Base-by-base conservation (phyloP, 2,888 invertebrate species). In the Orchesella flavescens region DNA sequence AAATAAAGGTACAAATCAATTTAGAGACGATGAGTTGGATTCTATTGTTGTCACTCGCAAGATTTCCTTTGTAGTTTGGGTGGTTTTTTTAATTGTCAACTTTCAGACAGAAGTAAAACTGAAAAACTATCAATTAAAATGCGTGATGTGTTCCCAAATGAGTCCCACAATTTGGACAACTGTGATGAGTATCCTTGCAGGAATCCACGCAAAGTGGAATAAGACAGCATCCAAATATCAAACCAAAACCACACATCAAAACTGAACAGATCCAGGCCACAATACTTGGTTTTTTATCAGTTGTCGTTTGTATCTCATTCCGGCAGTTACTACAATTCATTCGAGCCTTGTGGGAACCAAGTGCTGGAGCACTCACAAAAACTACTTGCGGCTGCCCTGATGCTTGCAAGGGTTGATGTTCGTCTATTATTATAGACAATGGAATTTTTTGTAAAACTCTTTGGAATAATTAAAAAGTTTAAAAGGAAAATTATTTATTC, bases 111-210 rank as follows among this genome's bases (percentile, higher is more conserved):
- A 34, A 34, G 7, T 34, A 34, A 4, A 34, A 34, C 34, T 34
- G 34, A 34, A 7, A 34, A 34, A 34, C 2, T 7, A 34, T 7
- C 34, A n/a, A 46, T 17, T 53, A 17, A 53, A 59, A 59, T 2
- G 59, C 59, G 4, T 3, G 12, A 59, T 34, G 65, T 17, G 34
- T 43, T 46, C 66, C 66, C 46, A 66, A 17, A 46, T 46, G 7
- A 1, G 66, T 19, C 9, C 66, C 66, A 46, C 66, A 66, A 44
- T 44, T 66, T 1, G 66, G 43, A 44, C 66, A 66, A 43, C 17
- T 24, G 44, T 66, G 66, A 1, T 66, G 44, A 17, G 23, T 23
- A 19, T 66, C 46, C 17, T 17, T 66, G 17, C 44, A 46, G n/a
- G 7, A 13, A 5, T 43, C 44, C 12, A 66, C 43, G 19, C 44